Base-by-base conservation (phyloP, 2,888 invertebrate genomes). In the Lithophane semibrunnea region DNA sequence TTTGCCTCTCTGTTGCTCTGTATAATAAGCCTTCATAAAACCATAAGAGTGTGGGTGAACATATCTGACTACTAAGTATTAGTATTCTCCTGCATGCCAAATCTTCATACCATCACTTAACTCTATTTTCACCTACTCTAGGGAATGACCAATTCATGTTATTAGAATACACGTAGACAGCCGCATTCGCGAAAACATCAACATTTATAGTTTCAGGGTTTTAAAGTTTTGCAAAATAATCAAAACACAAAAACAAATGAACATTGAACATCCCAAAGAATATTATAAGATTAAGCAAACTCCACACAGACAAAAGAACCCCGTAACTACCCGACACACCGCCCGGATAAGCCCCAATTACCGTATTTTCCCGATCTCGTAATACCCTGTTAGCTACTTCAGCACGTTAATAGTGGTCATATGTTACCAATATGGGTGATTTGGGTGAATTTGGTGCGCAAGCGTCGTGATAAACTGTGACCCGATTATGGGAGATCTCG, bases 351-450 rank as follows among this genome's bases (percentile, higher is more conserved):
- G 74, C 71, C 58, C 80, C 88, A 87, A 88, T 87, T 88, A 86
- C 74, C 80, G 78, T 83, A 88, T 87, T 80, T 82, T 75, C 78
- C 78, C 71, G 58, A 83, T 87, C 77, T 79, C 49, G 74, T 79
- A 85, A 80, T 79, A 85, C 79, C 77, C 73, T 82, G 76, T 84
- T 82, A 79, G 78, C 77, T 85, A 87, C 83, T 75, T 87, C 69
- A 61, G 67, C 12, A 74, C 70, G 77, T 77, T 80, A 87, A 88
- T 88, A 87, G 84, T 80, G 76, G 73, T 64, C 64, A 78, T 88
- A 85, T 79, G 76, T 88, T 87, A 82, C 77, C 66, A 86, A 88
- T 85, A 87, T 84, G 79, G 89, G 84, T 82, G 88, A 87, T 88
- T 84, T 74, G 82, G 83, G 73, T 56, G 74, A 80, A 73, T 79